Evolutionary conservation across 2,797 vertebrate genomes (phyloP).

Genomic region (Lepus townsendii): DNA sequence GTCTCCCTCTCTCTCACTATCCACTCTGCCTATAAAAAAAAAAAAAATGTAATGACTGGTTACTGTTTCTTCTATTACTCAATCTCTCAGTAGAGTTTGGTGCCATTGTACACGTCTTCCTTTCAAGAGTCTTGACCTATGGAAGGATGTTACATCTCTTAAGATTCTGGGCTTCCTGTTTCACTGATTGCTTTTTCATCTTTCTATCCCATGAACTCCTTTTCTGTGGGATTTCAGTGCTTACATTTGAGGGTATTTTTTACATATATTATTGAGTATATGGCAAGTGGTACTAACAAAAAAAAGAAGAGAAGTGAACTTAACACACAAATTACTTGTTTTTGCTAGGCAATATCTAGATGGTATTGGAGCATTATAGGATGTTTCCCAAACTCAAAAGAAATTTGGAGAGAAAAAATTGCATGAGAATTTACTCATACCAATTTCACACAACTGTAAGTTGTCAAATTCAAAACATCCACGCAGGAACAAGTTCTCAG

Average conservation of each 20-base stretch:
- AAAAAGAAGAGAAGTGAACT: background rate
- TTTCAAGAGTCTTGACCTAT: background rate
- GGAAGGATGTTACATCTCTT: background rate
- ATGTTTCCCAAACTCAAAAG: background rate
- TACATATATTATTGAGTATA: background rate
- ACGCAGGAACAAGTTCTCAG: too few species aligned
- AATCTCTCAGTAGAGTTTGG: background rate
- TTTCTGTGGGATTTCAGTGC: background rate
- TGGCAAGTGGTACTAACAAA: background rate
- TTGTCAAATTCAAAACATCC: background rate
- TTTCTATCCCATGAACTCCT: background rate
- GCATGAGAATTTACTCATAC: background rate
- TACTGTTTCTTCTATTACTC: background rate
- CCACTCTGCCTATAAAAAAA: too few species aligned
- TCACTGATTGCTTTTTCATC: background rate
- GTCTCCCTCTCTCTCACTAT: too few species aligned
- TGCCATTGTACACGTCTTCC: background rate
- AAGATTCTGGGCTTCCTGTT: background rate
- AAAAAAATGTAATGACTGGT: too few species aligned
- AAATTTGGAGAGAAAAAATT: background rate
- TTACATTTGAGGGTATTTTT: background rate
- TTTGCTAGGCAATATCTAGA: background rate
- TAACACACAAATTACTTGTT: background rate
- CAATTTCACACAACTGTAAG: background rate
- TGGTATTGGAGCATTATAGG: background rate